Evolutionary conservation across 1,140 invertebrate species (phyloP).

Genomic region (Ostrea denselamellosa): DNA sequence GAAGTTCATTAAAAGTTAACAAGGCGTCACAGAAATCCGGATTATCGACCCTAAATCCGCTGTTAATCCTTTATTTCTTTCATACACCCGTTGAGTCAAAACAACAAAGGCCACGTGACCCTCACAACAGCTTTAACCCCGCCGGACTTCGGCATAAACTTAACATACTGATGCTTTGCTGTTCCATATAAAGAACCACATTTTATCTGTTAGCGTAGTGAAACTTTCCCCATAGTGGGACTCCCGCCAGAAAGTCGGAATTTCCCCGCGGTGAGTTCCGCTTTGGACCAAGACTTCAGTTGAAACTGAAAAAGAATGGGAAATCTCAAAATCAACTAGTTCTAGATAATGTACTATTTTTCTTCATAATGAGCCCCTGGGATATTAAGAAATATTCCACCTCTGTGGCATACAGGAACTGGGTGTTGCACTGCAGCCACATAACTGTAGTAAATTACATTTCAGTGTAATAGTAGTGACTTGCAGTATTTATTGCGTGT

Average conservation of each 20-base stretch:
- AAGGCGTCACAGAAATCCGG: background rate
- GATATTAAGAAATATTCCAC: too few relatives aligned
- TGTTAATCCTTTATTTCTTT: background rate
- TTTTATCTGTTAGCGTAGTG: background rate
- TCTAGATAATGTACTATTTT: too few relatives aligned
- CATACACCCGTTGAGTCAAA: background rate
- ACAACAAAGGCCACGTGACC: background rate
- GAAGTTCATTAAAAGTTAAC: slow-evolving; percentile 2
- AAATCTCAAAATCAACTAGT: too few relatives aligned
- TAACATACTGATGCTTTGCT: background rate
- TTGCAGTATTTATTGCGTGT: too few relatives aligned
- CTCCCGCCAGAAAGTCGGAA: background rate
- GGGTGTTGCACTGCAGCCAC: too few relatives aligned
- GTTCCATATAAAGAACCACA: background rate
- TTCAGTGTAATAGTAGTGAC: too few relatives aligned
- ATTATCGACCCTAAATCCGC: background rate
- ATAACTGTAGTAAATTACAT: too few relatives aligned
- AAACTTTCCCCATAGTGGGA: background rate
- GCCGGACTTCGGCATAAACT: background rate
- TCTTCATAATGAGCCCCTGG: too few relatives aligned
- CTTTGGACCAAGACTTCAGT: too few relatives aligned
- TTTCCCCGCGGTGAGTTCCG: background rate
- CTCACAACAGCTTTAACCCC: background rate
- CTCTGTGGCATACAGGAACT: too few relatives aligned
- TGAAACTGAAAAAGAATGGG: too few relatives aligned